phyloP scores from a whole-genome alignment of 2,888 invertebrate species.

The Lasioglossum oenotherae region DNA sequence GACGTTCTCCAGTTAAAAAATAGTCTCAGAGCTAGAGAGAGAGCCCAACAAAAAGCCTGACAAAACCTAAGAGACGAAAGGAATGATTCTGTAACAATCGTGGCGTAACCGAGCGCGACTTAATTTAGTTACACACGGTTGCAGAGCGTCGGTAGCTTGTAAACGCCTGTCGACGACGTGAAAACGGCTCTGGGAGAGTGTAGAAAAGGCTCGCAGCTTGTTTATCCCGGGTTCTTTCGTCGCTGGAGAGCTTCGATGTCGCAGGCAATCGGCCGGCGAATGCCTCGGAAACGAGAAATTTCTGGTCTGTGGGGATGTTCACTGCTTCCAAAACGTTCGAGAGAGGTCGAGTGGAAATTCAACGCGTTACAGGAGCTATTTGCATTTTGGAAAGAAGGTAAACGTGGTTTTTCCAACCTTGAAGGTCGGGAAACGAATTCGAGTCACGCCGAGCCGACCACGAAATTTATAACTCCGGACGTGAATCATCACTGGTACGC shows the following conservation, averaged over 20 bases:
- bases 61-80: no score
- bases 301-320: slow-evolving; percentile 17
- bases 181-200: neutral
- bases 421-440: slow-evolving; percentile 20
- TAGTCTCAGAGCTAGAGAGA: no score
- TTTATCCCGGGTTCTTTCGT: neutral
- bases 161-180: neutral
- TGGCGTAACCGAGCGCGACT: neutral
- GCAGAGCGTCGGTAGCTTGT: neutral
- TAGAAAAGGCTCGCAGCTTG: neutral
- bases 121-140: neutral
- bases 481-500: slow-evolving; percentile 46
- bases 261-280: slow-evolving; percentile 33
- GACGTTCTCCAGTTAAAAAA: no score
- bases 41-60: no score
- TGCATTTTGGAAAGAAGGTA: slow-evolving; percentile 4
- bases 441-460: neutral
- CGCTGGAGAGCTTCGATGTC: slow-evolving; percentile 18
- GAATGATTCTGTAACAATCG: neutral
- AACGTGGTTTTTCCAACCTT: neutral
- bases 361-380: neutral
- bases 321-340: neutral
- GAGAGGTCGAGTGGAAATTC: neutral
- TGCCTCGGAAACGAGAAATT: slow-evolving; percentile 25
- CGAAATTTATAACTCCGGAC: slow-evolving; percentile 45